A percentile compares a stretch with the other conserved stretches of the same genome.
phyloP scores from a whole-genome alignment of 1,140 invertebrate genomes.

The Saxidomus purpurata region DNA sequence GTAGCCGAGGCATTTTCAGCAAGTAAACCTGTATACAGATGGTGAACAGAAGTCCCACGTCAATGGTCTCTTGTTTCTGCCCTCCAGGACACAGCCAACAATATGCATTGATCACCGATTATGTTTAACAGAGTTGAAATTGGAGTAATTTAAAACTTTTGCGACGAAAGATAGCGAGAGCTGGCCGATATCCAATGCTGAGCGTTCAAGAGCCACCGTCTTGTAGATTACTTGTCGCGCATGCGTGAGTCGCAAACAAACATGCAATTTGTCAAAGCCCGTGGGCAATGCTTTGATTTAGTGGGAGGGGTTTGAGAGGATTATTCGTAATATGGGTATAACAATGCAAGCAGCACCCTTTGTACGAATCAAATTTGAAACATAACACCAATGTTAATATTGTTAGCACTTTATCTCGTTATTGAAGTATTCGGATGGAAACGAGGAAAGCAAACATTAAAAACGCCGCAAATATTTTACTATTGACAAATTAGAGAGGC shows the following conservation, averaged over 20 bases:
- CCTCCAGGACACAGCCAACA: conserved; percentile 43
- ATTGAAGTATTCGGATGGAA: conserved; percentile 23
- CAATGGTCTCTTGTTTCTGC: conserved; percentile 41
- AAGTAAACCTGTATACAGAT: conserved; percentile 44
- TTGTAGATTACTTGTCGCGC: conserved; percentile 56
- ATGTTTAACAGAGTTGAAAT: conserved; percentile 40
- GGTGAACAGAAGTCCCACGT: conserved; percentile 43
- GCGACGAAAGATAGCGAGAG: background rate
- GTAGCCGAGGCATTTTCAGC: conserved; percentile 17
- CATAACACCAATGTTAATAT: conserved; percentile 38
- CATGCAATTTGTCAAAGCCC: conserved; percentile 55
- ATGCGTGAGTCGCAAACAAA: conserved; percentile 65
- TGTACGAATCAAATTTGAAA: conserved; percentile 63
- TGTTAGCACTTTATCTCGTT: conserved; percentile 45
- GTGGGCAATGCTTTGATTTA: conserved; percentile 16
- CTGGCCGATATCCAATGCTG: conserved; percentile 27
- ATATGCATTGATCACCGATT: conserved; percentile 61
- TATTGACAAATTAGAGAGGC: conserved; percentile 54
- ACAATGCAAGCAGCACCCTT: conserved; percentile 48
- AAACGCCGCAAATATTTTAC: conserved; percentile 56
- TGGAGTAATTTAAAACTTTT: conserved; percentile 53
- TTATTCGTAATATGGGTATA: conserved; percentile 40
- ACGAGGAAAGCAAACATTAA: conserved; percentile 45
- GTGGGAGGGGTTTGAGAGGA: conserved; percentile 1
- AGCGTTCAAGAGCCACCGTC: background rate